These are phyloP conservation scores for Acanthoscelides obtectus DNA, from an alignment of 2,888 invertebrate species.

Conservation along the genomic window DNA sequence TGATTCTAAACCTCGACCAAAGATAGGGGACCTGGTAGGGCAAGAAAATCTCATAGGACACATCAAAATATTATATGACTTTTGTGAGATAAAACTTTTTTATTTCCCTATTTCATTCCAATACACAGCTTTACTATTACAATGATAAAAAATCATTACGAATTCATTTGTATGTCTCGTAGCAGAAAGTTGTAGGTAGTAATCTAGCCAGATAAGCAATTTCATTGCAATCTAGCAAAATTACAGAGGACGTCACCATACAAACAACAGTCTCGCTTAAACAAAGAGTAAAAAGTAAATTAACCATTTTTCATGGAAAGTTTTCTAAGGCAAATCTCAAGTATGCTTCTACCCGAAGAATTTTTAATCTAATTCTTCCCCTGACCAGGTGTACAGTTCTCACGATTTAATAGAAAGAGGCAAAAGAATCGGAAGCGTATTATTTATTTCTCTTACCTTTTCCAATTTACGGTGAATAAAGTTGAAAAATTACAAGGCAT, in stretches of 20 bases:
- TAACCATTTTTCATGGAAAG: constrained; percentile 2
- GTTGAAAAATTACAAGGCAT: background rate
- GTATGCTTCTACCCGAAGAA: constrained; percentile 14
- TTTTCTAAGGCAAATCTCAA: constrained; percentile 3
- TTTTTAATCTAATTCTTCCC: constrained; percentile 30
- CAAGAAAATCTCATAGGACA: too few species aligned
- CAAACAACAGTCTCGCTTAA: background rate
- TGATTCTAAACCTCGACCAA: too few species aligned
- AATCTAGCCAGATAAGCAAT: background rate
- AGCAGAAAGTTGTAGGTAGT: background rate
- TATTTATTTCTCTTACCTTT: background rate
- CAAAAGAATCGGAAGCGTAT: background rate
- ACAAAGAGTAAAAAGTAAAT: background rate
- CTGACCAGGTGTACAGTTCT: constrained; percentile 25
- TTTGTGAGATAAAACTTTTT: too few species aligned
- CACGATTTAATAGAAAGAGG: constrained; percentile 22
- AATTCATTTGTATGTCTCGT: background rate
- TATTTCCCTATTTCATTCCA: too few species aligned
- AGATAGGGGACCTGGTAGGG: too few species aligned
- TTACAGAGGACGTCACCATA: background rate
- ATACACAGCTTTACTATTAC: too few species aligned
- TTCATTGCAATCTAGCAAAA: background rate
- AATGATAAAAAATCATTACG: background rate
- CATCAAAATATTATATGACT: too few species aligned
- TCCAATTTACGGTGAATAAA: background rate